Percentiles rank a stretch among this genome's conserved stretches.
Evolutionary conservation across 2,797 vertebrate genomes (phyloP).

Genomic region (Cuculus canorus): DNA sequence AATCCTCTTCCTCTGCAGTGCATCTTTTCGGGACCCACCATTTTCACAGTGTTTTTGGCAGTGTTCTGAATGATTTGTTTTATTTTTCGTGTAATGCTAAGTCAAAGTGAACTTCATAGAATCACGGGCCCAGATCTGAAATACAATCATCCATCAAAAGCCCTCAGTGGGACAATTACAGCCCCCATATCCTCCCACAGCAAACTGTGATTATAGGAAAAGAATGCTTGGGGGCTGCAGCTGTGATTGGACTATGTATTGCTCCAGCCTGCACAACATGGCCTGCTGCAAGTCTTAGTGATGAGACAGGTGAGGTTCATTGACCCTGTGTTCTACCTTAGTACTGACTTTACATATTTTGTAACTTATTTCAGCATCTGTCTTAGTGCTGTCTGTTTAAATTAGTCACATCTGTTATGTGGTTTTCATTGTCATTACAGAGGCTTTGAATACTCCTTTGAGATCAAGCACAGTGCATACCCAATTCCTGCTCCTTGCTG

Average conservation of each 20-base stretch:
- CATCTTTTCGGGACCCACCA: neutral
- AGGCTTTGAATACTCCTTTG: neutral
- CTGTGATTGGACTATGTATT: neutral
- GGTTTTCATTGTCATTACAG: neutral
- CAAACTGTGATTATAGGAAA: conserved; percentile 18
- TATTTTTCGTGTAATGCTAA: conserved; percentile 25
- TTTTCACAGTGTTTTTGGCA: neutral
- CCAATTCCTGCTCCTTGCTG: neutral
- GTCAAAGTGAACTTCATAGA: conserved; percentile 10
- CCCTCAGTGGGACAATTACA: conserved; percentile 56
- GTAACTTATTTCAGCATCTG: neutral
- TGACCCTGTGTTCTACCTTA: neutral
- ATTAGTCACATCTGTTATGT: neutral
- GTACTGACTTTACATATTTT: neutral
- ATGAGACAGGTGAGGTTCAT: neutral
- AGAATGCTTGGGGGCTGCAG: conserved; percentile 24
- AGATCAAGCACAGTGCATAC: neutral
- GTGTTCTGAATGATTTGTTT: neutral
- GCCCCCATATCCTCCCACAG: conserved; percentile 57
- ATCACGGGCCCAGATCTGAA: conserved; percentile 21
- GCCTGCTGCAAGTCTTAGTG: neutral
- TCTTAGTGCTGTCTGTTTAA: neutral
- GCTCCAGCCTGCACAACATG: neutral
- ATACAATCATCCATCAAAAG: conserved; percentile 51
- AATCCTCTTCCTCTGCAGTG: neutral